Evolutionary conservation across 2,113 vertebrate species (phyloP).

Genomic region (Lynx canadensis): DNA sequence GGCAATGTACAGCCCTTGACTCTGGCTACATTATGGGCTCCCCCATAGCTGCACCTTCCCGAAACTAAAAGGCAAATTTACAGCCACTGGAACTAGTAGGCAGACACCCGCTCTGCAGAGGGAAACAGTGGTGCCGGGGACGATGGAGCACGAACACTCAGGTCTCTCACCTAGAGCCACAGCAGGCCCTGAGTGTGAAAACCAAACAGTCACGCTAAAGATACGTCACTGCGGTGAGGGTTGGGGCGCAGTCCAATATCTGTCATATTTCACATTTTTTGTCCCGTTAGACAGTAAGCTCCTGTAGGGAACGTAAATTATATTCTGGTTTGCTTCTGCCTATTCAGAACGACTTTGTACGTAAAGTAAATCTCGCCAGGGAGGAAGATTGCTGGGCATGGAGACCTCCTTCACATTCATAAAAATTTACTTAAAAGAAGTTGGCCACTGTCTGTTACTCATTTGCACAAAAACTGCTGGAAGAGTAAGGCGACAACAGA

Average conservation of each 20-base stretch:
- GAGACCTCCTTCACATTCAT: conserved; percentile 37
- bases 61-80: conserved; percentile 54
- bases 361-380: conserved; percentile 66
- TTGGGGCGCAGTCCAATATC: conserved; percentile 37
- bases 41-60: neutral
- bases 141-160: neutral
- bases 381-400: conserved; percentile 23
- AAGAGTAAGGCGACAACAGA: neutral
- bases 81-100: neutral
- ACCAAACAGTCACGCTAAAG: neutral
- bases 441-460: conserved; percentile 62
- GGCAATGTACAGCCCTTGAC: neutral
- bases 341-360: conserved; percentile 63
- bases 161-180: neutral
- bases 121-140: neutral
- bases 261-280: conserved; percentile 64
- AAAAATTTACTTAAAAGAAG: conserved; percentile 54
- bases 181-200: conserved; percentile 10
- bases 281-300: conserved; percentile 41
- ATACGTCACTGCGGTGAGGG: conserved; percentile 30
- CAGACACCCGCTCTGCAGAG: neutral
- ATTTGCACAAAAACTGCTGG: conserved; percentile 31
- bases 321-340: conserved; percentile 64
- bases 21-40: conserved; percentile 4
- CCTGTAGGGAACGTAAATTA: conserved; percentile 62